A percentile compares a stretch with the other conserved stretches of the same genome.
Conservation (phyloP, 1,140 invertebrate genomes). For the Planococcus citri region DNA sequence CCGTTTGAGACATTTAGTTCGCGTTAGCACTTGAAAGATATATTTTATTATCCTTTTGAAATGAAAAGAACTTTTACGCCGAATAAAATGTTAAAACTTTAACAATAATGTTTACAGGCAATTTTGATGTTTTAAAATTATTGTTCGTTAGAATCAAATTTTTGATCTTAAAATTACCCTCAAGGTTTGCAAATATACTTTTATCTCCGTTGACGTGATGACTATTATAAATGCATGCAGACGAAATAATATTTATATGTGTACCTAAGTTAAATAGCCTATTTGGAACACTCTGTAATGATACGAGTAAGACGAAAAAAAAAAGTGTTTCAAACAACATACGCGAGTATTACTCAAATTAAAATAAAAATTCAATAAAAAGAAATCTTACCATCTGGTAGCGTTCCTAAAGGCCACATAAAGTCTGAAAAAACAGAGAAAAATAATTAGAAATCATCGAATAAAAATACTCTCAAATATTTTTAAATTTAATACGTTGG, state of each 20-base stretch:
- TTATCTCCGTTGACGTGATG: too few species aligned
- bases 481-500: too few species aligned
- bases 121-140: neutral
- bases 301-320: too few species aligned
- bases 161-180: neutral
- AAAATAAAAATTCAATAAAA: neutral
- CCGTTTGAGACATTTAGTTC: constrained; percentile 20
- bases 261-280: too few species aligned
- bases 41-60: neutral
- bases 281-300: too few species aligned
- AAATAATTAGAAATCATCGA: constrained; percentile 22
- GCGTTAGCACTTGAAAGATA: constrained; percentile 16
- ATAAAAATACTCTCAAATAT: too few species aligned
- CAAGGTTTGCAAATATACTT: neutral
- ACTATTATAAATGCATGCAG: neutral
- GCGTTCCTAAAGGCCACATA: constrained; percentile 94
- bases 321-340: too few species aligned
- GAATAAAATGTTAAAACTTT: constrained; percentile 6
- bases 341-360: too few species aligned
- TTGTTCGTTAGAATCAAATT: neutral
- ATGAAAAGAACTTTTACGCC: constrained; percentile 13
- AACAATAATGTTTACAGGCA: constrained; percentile 9
- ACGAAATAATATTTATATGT: neutral
- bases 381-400: constrained; percentile 80
- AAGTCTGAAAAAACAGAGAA: constrained; percentile 82